phyloP scores from a whole-genome alignment of 2,888 invertebrate genomes.

The Drosophila fulvimacula region DNA sequence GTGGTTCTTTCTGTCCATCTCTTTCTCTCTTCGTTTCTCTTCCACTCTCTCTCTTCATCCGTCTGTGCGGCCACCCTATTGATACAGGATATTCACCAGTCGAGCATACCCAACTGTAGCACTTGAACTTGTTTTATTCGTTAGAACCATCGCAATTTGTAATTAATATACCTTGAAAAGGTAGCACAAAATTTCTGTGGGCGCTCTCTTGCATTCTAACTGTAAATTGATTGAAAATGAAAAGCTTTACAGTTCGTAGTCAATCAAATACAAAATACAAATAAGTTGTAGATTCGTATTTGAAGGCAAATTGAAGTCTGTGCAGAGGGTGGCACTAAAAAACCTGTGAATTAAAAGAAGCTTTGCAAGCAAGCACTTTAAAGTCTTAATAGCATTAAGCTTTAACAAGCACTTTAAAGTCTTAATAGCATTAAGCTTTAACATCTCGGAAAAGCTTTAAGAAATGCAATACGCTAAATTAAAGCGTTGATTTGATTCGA shows the following conservation, averaged over 20 bases:
- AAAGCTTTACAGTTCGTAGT: neutral
- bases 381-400: too few relatives aligned
- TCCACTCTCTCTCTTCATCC: neutral
- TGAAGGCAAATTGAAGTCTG: too few relatives aligned
- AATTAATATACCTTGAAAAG: conserved; percentile 5
- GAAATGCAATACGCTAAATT: too few relatives aligned
- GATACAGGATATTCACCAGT: neutral
- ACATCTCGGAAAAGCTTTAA: too few relatives aligned
- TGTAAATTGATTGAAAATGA: neutral
- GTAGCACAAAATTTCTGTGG: neutral
- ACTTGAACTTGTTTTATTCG: neutral
- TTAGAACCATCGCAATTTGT: neutral
- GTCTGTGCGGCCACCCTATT: too few relatives aligned
- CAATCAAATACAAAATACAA: neutral
- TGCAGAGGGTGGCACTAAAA: too few relatives aligned
- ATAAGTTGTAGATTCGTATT: neutral
- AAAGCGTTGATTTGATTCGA: too few relatives aligned
- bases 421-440: too few relatives aligned
- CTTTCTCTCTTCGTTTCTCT: neutral
- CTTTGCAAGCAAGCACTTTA: too few relatives aligned
- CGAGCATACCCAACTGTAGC: neutral
- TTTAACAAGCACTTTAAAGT: too few relatives aligned
- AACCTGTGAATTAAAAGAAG: too few relatives aligned
- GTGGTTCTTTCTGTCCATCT: neutral
- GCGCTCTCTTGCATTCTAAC: neutral